These are phyloP conservation scores for Diaphora mendica DNA, from an alignment of 2,888 invertebrate genomes.

Conservation along the genomic window DNA sequence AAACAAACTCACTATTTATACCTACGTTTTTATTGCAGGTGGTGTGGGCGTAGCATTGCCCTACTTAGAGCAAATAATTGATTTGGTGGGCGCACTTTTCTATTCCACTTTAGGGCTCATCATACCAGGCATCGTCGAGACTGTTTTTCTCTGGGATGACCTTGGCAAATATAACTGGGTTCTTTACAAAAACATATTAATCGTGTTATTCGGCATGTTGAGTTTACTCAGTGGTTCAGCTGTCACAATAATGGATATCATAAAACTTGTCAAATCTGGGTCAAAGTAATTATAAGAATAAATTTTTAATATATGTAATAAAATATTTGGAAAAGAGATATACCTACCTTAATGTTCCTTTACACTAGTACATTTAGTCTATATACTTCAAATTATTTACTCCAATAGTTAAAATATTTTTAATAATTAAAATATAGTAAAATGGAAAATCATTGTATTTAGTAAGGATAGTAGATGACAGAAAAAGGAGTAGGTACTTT, in stretches of 20 bases:
- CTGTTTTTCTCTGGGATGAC: conserved; percentile 89
- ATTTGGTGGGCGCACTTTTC: conserved; percentile 85
- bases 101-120: conserved; percentile 91
- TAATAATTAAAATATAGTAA: background rate
- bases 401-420: no score
- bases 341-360: background rate
- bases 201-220: conserved; percentile 87
- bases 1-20: background rate
- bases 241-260: conserved; percentile 73
- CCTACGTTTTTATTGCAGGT: conserved; percentile 60
- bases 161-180: conserved; percentile 90
- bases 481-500: background rate
- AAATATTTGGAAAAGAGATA: background rate
- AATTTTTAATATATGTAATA: background rate
- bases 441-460: background rate
- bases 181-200: conserved; percentile 88
- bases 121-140: conserved; percentile 92
- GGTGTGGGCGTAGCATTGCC: conserved; percentile 90
- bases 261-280: conserved; percentile 80
- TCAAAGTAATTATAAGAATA: conserved; percentile 24
- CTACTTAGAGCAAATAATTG: conserved; percentile 80
- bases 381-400: background rate
- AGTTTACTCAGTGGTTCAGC: conserved; percentile 88
- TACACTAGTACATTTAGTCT: background rate
- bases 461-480: background rate